Base-by-base conservation (phyloP, 2,888 invertebrate species). In the Scaptomyza cyrtandrae region DNA sequence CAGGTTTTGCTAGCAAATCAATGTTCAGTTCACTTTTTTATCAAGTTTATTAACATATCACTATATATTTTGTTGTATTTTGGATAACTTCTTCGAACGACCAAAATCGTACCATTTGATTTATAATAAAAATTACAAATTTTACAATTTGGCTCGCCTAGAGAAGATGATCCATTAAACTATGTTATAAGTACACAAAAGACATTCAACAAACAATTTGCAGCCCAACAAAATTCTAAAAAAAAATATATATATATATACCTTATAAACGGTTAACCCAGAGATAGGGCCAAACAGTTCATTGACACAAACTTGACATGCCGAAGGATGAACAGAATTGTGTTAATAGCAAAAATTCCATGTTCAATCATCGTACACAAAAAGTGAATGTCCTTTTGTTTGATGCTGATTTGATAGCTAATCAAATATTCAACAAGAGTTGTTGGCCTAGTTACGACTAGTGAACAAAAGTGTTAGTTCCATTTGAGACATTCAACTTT, bases 251-350 rank as follows among this genome's bases (percentile, higher is more conserved):
- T 19, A 19, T 19, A 19, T 19, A 19, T 19, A n/a, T 19, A 19
- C n/a, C n/a, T n/a, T 19, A 19, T 19, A 19, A 19, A 6, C 16
- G 3, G 7, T 6, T 1, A 6, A 3, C 2, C 6, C 24, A 24
- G 24, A 5, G 24, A 24, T 37, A 2, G 1, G 1, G 35, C 13
- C n/a, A 24, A n/a, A 57, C 3, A 6, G 63, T 4, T 27, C 11
- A 19, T 54, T 29, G 44, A 61, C 62, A 10, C 27, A 48, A 54
- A 76, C 80, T 80, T 58, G 41, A 62, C 48, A 73, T 68, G 82
- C 75, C 56, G 76, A 74, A 60, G 64, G 65, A 61, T 82, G 74
- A 74, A 82, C 80, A 78, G 83, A 80, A 78, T 79, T 79, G 27
- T 57, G 19, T 31, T n/a, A 6, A 48, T 45, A 11, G 13, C 14